phyloP scores from a whole-genome alignment of 2,888 invertebrate genomes.

The Globia sparganii region DNA sequence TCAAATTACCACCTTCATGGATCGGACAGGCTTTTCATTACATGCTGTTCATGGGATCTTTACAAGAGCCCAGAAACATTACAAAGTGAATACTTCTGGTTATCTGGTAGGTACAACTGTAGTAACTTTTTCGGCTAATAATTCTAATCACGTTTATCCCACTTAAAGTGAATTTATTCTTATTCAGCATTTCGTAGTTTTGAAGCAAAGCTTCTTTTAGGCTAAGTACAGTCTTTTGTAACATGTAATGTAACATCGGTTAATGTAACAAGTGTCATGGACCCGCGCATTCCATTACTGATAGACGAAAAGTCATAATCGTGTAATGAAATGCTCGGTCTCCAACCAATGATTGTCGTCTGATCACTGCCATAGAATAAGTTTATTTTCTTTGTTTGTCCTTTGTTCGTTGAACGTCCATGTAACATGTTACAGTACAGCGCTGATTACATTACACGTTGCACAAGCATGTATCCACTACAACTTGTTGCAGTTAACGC shows the following conservation, averaged over 20 bases:
- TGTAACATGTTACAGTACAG: conserved; percentile 15
- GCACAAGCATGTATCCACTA: conserved; percentile 42
- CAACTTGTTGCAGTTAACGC: conserved; percentile 46
- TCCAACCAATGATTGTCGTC: conserved; percentile 22
- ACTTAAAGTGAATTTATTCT: conserved; percentile 51
- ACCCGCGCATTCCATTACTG: conserved; percentile 12
- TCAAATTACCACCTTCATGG: conserved; percentile 5
- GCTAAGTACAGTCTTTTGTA: conserved; percentile 42
- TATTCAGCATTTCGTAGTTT: conserved; percentile 47
- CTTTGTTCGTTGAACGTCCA: conserved; percentile 28
- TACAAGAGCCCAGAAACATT: conserved; percentile 27
- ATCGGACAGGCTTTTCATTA: conserved; percentile 39
- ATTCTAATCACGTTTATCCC: conserved; percentile 55
- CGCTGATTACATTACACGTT: conserved; percentile 48
- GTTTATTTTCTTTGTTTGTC: conserved; percentile 28
- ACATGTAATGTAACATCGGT: conserved; percentile 38
- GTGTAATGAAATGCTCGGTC: conserved; percentile 23
- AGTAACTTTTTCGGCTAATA: conserved; percentile 47
- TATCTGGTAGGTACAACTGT: conserved; percentile 26
- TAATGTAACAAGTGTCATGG: conserved; percentile 28
- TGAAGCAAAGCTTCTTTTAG: conserved; percentile 59
- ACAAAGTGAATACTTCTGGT: conserved; percentile 38
- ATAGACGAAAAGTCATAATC: conserved; percentile 12
- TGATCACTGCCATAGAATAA: conserved; percentile 42
- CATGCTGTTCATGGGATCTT: conserved; percentile 24